Percentiles rank a stretch among this genome's conserved stretches.
These are phyloP conservation scores for Limnephilus rhombicus DNA, from an alignment of 2,888 invertebrate species.

Conservation along the genomic window DNA sequence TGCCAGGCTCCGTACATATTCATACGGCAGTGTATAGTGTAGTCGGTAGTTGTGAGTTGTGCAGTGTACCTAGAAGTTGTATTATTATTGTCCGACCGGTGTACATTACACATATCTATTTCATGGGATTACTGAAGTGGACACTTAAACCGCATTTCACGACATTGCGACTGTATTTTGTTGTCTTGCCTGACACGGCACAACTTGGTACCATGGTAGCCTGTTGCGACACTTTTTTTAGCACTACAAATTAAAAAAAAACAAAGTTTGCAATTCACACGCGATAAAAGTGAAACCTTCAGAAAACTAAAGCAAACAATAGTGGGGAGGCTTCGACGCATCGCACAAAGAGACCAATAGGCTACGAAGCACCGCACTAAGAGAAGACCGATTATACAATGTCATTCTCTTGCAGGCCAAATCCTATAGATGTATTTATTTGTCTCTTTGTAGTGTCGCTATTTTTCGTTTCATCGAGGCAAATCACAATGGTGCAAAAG, in stretches of 20 bases:
- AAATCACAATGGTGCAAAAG: too few species aligned
- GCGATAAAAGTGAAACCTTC: too few species aligned
- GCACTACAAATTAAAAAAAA: not conserved
- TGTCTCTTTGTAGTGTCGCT: too few species aligned
- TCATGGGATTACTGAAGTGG: conserved; percentile 37
- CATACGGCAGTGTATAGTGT: not conserved
- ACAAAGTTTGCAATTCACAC: too few species aligned
- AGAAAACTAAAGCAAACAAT: too few species aligned
- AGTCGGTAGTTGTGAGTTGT: not conserved
- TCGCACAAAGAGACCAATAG: too few species aligned
- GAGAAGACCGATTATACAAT: too few species aligned
- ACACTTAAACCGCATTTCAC: conserved; percentile 39
- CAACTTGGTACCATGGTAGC: not conserved
- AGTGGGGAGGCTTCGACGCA: too few species aligned
- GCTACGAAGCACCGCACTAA: too few species aligned
- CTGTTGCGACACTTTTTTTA: not conserved
- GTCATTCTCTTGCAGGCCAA: too few species aligned
- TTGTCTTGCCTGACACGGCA: not conserved
- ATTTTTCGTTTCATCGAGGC: too few species aligned
- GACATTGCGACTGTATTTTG: not conserved
- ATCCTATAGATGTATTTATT: too few species aligned
- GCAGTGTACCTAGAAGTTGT: not conserved
- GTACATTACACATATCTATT: conserved; percentile 34
- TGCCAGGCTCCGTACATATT: not conserved
- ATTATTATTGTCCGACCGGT: conserved; percentile 22